Conservation (phyloP, 64 coral and sea anemone species). For the Hydrozoanthus tunicans region DNA sequence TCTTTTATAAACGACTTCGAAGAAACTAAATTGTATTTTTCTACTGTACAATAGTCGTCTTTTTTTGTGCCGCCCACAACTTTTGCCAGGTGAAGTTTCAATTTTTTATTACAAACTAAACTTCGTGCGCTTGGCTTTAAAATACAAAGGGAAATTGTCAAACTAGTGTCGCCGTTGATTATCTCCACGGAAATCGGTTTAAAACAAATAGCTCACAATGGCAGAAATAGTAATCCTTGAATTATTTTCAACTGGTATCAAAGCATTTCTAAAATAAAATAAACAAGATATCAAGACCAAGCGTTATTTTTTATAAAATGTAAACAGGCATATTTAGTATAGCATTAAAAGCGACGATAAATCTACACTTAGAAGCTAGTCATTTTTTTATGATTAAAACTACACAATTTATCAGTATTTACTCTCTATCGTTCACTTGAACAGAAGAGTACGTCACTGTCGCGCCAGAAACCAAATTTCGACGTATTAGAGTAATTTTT, state of each 20-base stretch:
- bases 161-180: background rate
- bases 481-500: conserved; percentile 11
- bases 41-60: background rate
- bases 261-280: background rate
- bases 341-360: background rate
- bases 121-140: background rate
- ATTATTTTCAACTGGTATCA: background rate
- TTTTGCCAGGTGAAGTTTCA: background rate
- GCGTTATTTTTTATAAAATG: background rate
- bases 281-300: background rate
- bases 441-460: background rate
- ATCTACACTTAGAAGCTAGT: background rate
- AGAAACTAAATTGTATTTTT: background rate
- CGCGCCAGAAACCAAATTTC: background rate
- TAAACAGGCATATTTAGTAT: background rate
- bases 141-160: background rate
- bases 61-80: background rate
- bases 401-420: background rate
- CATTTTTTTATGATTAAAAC: background rate
- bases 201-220: background rate
- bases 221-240: background rate
- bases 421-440: background rate
- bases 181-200: background rate
- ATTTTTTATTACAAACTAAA: background rate
- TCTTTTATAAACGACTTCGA: background rate